phyloP scores from a whole-genome alignment of 2,113 vertebrate genomes.

The Edolisoma coerulescens region DNA sequence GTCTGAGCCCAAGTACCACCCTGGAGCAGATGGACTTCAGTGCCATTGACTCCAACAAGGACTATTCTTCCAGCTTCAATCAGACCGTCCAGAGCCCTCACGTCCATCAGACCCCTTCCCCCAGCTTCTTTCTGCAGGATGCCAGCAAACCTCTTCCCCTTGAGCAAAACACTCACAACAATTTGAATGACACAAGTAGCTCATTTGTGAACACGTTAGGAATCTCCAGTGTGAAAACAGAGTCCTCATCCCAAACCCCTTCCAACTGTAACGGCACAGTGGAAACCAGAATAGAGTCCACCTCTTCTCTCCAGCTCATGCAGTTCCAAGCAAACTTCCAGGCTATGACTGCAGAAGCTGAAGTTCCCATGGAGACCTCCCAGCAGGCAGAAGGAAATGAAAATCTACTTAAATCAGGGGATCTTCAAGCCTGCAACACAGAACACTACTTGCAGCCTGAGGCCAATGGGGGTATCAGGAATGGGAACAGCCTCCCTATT shows the following conservation, averaged over 20 bases:
- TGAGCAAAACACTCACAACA: constrained; percentile 76
- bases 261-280: constrained; percentile 88
- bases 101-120: constrained; percentile 90
- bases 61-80: constrained; percentile 86
- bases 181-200: constrained; percentile 70
- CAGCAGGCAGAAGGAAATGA: constrained; percentile 79
- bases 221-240: constrained; percentile 85
- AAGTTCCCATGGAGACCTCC: constrained; percentile 82
- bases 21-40: constrained; percentile 99
- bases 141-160: constrained; percentile 79
- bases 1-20: constrained; percentile 96
- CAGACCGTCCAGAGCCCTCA: constrained; percentile 91
- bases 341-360: constrained; percentile 81
- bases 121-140: constrained; percentile 98
- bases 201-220: constrained; percentile 69
- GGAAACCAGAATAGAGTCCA: constrained; percentile 79
- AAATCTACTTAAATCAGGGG: constrained; percentile 87
- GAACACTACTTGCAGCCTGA: constrained; percentile 91
- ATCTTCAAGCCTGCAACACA: constrained; percentile 86
- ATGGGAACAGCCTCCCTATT: constrained; percentile 80
- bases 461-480: constrained; percentile 79
- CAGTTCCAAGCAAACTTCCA: constrained; percentile 94
- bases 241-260: constrained; percentile 82
- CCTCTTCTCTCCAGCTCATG: constrained; percentile 90
- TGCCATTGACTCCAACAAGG: constrained; percentile 96